Conservation (phyloP, 2,888 invertebrate genomes). For the Thera obeliscata region DNA sequence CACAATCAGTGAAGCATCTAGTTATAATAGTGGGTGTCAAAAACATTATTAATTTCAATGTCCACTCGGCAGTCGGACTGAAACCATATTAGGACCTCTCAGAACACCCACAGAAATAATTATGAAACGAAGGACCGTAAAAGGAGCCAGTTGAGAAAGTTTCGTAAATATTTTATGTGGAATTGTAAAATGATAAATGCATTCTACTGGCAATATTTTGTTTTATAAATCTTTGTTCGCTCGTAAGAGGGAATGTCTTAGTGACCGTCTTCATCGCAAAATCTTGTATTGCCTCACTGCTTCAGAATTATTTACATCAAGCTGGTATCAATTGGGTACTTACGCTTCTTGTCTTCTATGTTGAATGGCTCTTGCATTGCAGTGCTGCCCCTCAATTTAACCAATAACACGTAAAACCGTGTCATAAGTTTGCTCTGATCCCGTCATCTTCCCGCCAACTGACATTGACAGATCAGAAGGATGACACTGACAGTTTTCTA, state of each 20-base stretch:
- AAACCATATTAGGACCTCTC: constrained; percentile 8
- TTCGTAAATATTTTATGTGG: constrained; percentile 18
- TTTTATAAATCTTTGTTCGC: not conserved
- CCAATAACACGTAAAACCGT: too few species aligned
- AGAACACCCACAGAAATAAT: constrained; percentile 17
- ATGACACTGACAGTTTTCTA: too few species aligned
- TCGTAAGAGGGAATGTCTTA: not conserved
- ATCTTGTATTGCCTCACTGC: too few species aligned
- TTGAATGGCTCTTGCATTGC: too few species aligned
- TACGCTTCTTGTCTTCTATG: too few species aligned
- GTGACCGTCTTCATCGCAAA: too few species aligned
- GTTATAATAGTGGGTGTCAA: constrained; percentile 18
- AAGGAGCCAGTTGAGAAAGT: constrained; percentile 16
- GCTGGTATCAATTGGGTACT: too few species aligned
- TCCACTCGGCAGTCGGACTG: not conserved
- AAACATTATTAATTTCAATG: constrained; percentile 13
- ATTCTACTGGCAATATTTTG: constrained; percentile 1
- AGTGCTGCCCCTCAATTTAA: too few species aligned
- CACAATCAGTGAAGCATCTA: constrained; percentile 10
- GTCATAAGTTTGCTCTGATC: too few species aligned
- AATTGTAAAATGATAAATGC: constrained; percentile 13
- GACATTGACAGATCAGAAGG: too few species aligned
- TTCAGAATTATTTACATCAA: too few species aligned
- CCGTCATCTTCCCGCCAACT: too few species aligned
- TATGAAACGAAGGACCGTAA: constrained; percentile 12